A percentile compares a stretch with the other conserved stretches of the same genome.
Conservation (phyloP, 2,113 vertebrate genomes). For the Genyomyrus donnyi region DNA sequence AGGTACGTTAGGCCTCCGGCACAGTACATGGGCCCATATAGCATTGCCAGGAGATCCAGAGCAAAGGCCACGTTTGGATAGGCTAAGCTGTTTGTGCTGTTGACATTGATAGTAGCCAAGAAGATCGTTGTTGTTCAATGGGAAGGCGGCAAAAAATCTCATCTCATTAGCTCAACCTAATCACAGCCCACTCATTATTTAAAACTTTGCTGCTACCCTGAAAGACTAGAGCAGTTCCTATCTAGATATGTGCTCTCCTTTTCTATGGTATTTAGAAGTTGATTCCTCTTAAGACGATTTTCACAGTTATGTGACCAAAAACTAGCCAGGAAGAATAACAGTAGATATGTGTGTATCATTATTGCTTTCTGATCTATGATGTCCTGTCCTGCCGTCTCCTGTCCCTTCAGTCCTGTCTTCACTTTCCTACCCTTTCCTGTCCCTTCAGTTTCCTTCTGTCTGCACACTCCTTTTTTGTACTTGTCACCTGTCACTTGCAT, state of each 20-base stretch:
- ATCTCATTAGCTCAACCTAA: background rate
- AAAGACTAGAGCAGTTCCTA: background rate
- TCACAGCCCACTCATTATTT: background rate
- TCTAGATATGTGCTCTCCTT: background rate
- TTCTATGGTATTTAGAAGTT: background rate
- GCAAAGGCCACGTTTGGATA: background rate
- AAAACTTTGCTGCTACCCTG: background rate
- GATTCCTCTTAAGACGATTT: background rate
- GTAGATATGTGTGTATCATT: background rate
- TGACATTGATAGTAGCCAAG: background rate
- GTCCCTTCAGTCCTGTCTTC: background rate
- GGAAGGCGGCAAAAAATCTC: background rate
- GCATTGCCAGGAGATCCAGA: background rate
- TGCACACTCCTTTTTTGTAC: background rate
- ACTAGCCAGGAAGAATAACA: background rate
- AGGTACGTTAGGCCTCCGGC: conserved; percentile 57
- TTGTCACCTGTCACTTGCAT: background rate
- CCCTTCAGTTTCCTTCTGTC: background rate
- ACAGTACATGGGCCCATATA: background rate
- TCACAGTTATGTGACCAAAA: background rate
- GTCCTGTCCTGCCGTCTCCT: background rate
- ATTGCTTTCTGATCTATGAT: background rate
- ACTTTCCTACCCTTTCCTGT: background rate
- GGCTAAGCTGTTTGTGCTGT: background rate
- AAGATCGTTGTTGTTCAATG: background rate